Conservation (phyloP, 1,140 invertebrate species). For the Drosophila kanapiae region DNA sequence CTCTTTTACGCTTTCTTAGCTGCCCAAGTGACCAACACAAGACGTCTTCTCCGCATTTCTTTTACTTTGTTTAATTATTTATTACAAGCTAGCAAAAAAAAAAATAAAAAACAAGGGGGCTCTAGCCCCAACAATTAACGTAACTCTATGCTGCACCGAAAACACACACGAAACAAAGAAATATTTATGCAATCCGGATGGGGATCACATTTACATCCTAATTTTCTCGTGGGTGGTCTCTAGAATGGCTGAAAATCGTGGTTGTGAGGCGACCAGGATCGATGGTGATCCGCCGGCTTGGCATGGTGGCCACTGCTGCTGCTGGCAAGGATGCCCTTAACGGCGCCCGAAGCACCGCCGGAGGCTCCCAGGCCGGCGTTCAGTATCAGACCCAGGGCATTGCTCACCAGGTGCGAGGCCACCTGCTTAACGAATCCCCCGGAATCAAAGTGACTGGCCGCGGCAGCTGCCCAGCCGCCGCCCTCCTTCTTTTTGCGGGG, state of each 20-base stretch:
- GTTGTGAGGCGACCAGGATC: conserved; percentile 37
- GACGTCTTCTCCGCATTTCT: conserved; percentile 7
- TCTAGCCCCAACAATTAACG: conserved; percentile 18
- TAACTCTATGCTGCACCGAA: background rate
- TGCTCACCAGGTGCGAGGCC: conserved; percentile 75
- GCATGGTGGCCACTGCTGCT: conserved; percentile 59
- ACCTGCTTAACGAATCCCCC: conserved; percentile 78
- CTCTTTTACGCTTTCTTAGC: conserved; percentile 67
- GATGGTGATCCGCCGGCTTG: conserved; percentile 31
- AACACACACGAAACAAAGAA: background rate
- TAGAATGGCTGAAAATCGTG: conserved; percentile 34
- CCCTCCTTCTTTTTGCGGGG: conserved; percentile 48
- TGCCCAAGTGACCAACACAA: conserved; percentile 53
- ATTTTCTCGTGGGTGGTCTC: background rate
- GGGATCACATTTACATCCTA: background rate
- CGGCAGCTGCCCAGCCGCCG: conserved; percentile 19
- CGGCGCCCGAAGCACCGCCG: conserved; percentile 74
- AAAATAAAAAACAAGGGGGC: background rate
- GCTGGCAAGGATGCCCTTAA: conserved; percentile 67
- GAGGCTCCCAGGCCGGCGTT: conserved; percentile 78
- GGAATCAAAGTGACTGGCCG: conserved; percentile 64
- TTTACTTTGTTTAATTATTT: conserved; percentile 33
- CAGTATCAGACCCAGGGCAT: conserved; percentile 68
- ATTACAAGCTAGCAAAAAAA: conserved; percentile 46
- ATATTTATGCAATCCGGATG: background rate